Conservation (phyloP, 2,113 vertebrate genomes). For the Larimichthys polyactis region DNA sequence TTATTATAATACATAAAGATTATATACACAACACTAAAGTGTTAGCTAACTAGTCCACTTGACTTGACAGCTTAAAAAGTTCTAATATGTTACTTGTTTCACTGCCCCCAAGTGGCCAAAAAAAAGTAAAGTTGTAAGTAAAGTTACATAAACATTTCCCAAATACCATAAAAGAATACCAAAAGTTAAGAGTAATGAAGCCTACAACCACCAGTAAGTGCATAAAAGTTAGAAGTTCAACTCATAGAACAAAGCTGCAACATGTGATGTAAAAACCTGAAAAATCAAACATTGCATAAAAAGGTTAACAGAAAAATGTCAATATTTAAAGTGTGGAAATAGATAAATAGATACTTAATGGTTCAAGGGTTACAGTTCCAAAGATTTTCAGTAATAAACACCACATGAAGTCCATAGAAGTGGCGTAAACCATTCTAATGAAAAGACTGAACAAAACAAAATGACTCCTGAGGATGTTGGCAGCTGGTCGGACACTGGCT, state of each 20-base stretch:
- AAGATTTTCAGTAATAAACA: neutral
- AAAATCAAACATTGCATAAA: neutral
- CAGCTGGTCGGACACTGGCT: conserved; percentile 27
- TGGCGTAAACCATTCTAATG: neutral
- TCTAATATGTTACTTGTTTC: neutral
- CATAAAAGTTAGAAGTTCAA: neutral
- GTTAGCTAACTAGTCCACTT: too few relatives aligned
- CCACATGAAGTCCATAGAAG: neutral
- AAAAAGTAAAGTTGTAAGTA: neutral
- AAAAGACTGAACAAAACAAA: conserved; percentile 15
- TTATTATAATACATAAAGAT: too few relatives aligned
- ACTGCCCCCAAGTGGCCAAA: neutral
- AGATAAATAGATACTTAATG: neutral
- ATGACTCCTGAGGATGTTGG: conserved; percentile 39
- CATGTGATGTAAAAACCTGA: neutral
- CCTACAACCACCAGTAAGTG: neutral
- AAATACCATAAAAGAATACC: neutral
- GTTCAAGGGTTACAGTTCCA: neutral
- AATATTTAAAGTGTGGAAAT: neutral
- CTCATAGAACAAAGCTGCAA: neutral
- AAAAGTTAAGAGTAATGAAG: neutral
- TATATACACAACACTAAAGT: too few relatives aligned
- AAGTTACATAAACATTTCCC: neutral
- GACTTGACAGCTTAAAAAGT: too few relatives aligned
- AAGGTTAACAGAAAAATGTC: neutral